Base-by-base conservation (phyloP, 53 echinoderm and acorn worm genomes). In the Hippasteria phrygiana region DNA sequence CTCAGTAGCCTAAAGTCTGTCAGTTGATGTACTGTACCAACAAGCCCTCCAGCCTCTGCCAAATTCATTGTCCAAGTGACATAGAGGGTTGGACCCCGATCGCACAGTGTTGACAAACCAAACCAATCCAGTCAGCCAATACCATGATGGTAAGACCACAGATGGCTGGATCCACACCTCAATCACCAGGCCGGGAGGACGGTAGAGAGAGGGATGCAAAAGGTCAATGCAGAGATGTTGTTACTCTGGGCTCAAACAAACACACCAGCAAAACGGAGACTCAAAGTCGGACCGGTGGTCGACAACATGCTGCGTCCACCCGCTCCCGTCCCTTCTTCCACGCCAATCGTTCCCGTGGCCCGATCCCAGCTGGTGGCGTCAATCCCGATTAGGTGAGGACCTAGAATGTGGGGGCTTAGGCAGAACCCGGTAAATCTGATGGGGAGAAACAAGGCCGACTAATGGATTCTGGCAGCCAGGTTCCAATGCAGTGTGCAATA, bases 381-480 rank as follows among this genome's bases (percentile, higher is more conserved):
- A 65, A 65, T 36, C 71, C 9, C 35, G 35, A 85, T 71, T 85
- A 81, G 41, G 50, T 12, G 51, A 71, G 36, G 70, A 85, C 71
- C 47, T 50, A 85, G 85, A 70, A 85, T 85, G 53, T 32, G 71
- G 39, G 38, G 39, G 6, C 27, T 50, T 18, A 53, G 32, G 43
- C 83, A 83, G 42, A 46, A 47, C 67, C n/a, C 83, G 46, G 83
- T 64, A 66, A 83, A 83, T 83, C 83, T 66, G 20, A 38, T 4
- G 79, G 38, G 46, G 45, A 20, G n/a, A 43, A 72, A 81, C 78
- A 85, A 64, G 33, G 85, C 36, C 48, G 71, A 70, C 85, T 70
- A 85, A 85, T 85, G 85, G 47, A 85, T 71, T 70, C 24, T 85
- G 85, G 71, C 85, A 85, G 85, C 31, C 54, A 42, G 22, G 41